Percentiles rank a stretch among this genome's conserved stretches.
phyloP scores from a whole-genome alignment of 2,888 invertebrate genomes.

The Coenonympha arcania region DNA sequence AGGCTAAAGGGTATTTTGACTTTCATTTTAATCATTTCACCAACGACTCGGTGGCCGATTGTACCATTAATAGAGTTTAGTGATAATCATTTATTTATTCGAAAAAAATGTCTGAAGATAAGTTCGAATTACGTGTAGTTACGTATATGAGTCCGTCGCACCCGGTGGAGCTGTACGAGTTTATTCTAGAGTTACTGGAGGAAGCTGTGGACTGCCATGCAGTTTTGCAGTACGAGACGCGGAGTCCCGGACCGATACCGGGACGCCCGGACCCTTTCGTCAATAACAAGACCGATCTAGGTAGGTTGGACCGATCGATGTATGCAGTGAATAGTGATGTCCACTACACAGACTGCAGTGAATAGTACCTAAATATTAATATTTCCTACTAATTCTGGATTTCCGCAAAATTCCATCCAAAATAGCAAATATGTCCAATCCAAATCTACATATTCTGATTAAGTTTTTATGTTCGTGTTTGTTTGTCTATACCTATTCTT shows the following conservation, averaged over 20 bases:
- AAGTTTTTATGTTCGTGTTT: no score
- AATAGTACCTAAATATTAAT: no score
- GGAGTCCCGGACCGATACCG: slow-evolving; percentile 65
- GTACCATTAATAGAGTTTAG: not conserved
- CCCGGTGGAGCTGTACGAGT: slow-evolving; percentile 75
- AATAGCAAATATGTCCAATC: no score
- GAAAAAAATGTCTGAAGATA: slow-evolving; percentile 45
- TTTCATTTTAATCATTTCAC: slow-evolving; percentile 10
- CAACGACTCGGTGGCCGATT: not conserved
- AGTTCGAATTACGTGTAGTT: slow-evolving; percentile 65
- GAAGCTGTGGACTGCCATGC: slow-evolving; percentile 61
- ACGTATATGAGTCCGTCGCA: slow-evolving; percentile 78
- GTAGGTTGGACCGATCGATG: slow-evolving; percentile 56
- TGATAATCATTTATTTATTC: not conserved
- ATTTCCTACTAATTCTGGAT: no score
- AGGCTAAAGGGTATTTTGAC: slow-evolving; percentile 8
- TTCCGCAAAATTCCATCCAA: no score
- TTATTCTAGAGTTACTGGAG: slow-evolving; percentile 72
- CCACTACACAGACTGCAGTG: no score
- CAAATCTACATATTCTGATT: no score
- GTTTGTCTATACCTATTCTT: no score
- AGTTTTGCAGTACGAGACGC: slow-evolving; percentile 74
- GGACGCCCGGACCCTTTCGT: slow-evolving; percentile 74
- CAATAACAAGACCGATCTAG: slow-evolving; percentile 70
- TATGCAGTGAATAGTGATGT: not conserved